phyloP scores from a whole-genome alignment of 1,140 invertebrate genomes.

The Pseudomyrmex concolor region DNA sequence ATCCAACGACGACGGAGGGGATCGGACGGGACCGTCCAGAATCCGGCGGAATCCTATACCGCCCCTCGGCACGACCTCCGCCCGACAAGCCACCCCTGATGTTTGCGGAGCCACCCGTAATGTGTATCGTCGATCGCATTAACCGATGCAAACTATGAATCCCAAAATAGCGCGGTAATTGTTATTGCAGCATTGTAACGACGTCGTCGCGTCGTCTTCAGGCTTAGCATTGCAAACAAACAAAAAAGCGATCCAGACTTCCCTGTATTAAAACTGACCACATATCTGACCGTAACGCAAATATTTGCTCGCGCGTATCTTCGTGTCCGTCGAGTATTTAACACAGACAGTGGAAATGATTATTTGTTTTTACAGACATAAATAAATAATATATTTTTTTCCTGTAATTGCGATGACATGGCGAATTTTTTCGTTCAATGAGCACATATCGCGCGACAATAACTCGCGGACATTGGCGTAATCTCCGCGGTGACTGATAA shows the following conservation, averaged over 20 bases:
- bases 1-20: neutral
- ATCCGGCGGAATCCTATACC: conserved; percentile 47
- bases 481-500: conserved; percentile 66
- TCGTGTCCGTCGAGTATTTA: neutral
- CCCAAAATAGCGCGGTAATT: conserved; percentile 70
- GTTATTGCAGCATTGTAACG: conserved; percentile 61
- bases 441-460: conserved; percentile 12
- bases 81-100: conserved; percentile 67
- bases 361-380: too few relatives aligned
- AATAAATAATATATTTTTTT: too few relatives aligned
- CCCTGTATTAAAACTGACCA: neutral
- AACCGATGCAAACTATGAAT: conserved; percentile 73
- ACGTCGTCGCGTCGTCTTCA: conserved; percentile 28
- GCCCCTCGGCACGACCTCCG: conserved; percentile 11
- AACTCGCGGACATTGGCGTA: neutral
- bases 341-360: too few relatives aligned
- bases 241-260: neutral
- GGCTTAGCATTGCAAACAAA: conserved; percentile 48
- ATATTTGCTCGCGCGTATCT: neutral
- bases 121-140: conserved; percentile 81
- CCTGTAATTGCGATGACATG: conserved; percentile 45
- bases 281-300: neutral
- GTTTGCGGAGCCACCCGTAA: conserved; percentile 81
- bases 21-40: conserved; percentile 33
- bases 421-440: conserved; percentile 33